A percentile compares a stretch with the other conserved stretches of the same genome.
Conservation (phyloP, 2,888 invertebrate species). For the Bellardia pandia region DNA sequence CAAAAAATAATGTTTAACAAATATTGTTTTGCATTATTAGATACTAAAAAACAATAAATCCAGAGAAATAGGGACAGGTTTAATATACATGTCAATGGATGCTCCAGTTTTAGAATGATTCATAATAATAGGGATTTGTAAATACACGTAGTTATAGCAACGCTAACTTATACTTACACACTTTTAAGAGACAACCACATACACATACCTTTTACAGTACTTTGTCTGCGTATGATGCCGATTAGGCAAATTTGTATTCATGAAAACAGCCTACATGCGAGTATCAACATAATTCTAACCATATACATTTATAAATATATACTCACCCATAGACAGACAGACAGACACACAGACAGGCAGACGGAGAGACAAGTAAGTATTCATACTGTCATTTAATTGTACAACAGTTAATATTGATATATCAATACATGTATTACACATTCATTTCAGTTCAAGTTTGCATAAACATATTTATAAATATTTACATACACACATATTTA, state of each 20-base stretch:
- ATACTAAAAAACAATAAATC: too few species aligned
- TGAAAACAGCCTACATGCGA: neutral
- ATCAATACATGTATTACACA: conserved; percentile 48
- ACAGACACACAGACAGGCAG: neutral
- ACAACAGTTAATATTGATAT: conserved; percentile 51
- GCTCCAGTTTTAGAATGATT: conserved; percentile 42
- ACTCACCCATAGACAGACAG: neutral
- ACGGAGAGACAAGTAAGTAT: conserved; percentile 15
- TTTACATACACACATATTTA: too few species aligned
- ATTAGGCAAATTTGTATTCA: conserved; percentile 45
- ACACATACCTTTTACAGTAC: conserved; percentile 4
- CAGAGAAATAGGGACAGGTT: neutral
- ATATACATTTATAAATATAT: neutral
- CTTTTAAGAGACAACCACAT: conserved; percentile 5
- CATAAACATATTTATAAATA: neutral
- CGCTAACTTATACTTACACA: neutral
- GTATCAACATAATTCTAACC: neutral
- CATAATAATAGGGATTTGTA: conserved; percentile 47
- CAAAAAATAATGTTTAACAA: too few species aligned
- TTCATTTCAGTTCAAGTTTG: conserved; percentile 34
- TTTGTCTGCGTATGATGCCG: conserved; percentile 35
- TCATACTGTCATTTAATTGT: conserved; percentile 44
- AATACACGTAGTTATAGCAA: conserved; percentile 26
- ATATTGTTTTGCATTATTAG: too few species aligned
- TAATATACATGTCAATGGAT: conserved; percentile 15